Base-by-base conservation (phyloP, 92 coral and sea anemone species). In the Epizoanthus fatuus region DNA sequence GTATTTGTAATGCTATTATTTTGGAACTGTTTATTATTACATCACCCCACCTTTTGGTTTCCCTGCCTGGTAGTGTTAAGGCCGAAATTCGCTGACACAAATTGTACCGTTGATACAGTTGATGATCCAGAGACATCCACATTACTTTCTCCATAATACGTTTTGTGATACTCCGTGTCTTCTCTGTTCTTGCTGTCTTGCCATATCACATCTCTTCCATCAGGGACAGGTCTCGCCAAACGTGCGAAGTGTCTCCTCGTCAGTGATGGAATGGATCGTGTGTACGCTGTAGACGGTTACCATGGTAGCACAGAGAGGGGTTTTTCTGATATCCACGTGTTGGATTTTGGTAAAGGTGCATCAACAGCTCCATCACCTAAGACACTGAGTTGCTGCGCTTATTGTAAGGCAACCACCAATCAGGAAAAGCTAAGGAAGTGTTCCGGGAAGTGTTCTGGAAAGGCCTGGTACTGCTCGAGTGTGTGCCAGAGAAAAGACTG, bases 401-500 rank as follows among this genome's bases (percentile, higher is more conserved):
- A 53, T 22, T 74, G 80, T 38, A 7, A 32, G 32, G 59, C 55
- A 38, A 45, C 80, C 0, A 74, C 59, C 44, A 74, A 74, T 53
- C 60, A 74, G 62, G 80, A 74, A 37, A 74, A 74, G 38, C 80
- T 74, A 25, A 74, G 59, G 37, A 74, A 74, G 65, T 74, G 80
- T 74, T 45, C 55, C 7, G 80, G 80, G 44, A 53, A 45, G 39
- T 74, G 80, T 74, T 63, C 59, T 12, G 62, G 80, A 56, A 74
- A 10, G 65, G 80, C 80, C 35, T 74, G 66, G 80, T 74, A 74
- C 20, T 74, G 80, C 62, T 74, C 80, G 66, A 45, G 59, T 10
- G 80, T 74, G n/a, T 74, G 80, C 10, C 80, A 74, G 80, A 74
- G 59, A 13, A 51, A 74, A 25, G 59, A 74, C 63, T 74, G 80